phyloP scores from a whole-genome alignment of 2,113 vertebrate species.

The Anolis carolinensis region DNA sequence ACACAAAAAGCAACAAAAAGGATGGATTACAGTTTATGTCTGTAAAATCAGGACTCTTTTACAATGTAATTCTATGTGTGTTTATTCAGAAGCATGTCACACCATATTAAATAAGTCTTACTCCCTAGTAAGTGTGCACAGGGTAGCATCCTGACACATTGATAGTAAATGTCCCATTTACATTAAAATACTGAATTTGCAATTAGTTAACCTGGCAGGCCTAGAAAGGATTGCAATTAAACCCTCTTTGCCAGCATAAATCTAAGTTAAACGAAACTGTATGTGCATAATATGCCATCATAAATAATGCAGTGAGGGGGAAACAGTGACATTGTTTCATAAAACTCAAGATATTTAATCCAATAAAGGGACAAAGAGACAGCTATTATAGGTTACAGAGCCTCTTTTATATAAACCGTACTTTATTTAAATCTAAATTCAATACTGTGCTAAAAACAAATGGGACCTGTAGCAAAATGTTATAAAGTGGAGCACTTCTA shows the following conservation, averaged over 20 bases:
- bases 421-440: not conserved
- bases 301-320: not conserved
- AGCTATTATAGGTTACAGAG: not conserved
- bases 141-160: not conserved
- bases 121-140: not conserved
- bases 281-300: no score
- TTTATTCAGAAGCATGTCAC: not conserved
- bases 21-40: not conserved
- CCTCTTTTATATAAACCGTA: not conserved
- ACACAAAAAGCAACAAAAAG: not conserved
- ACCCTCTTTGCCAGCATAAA: not conserved
- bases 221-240: not conserved
- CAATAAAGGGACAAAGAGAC: not conserved
- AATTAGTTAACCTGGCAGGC: not conserved
- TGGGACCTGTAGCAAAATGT: no score
- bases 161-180: not conserved
- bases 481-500: no score
- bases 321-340: not conserved
- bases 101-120: not conserved
- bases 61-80: not conserved
- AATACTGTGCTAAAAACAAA: not conserved
- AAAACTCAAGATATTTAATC: not conserved
- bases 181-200: not conserved
- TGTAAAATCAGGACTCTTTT: not conserved
- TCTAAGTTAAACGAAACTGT: no score